Evolutionary conservation across 2,113 vertebrate genomes (phyloP).

Genomic region (Callionymus lyra): DNA sequence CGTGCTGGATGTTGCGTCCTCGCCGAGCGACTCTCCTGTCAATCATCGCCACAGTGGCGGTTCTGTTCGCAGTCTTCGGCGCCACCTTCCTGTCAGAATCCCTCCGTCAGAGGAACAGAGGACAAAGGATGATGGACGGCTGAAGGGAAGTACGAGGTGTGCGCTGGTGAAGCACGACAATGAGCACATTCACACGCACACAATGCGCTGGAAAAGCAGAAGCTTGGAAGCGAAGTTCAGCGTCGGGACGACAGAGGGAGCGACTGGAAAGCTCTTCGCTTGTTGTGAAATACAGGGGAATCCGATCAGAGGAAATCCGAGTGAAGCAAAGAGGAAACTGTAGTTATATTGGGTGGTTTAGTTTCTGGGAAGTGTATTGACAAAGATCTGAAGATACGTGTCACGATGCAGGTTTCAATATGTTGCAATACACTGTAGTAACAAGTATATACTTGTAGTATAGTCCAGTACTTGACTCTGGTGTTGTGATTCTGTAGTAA

Average conservation of each 20-base stretch:
- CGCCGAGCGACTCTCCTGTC: conserved; percentile 49
- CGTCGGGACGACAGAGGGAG: conserved; percentile 32
- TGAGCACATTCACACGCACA: conserved; percentile 54
- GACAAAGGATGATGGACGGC: conserved; percentile 64
- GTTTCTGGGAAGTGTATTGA: no score
- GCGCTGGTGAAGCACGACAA: conserved; percentile 45
- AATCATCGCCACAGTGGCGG: conserved; percentile 59
- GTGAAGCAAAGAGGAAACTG: neutral
- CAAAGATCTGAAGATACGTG: no score
- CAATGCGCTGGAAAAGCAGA: conserved; percentile 51
- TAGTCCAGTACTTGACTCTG: no score
- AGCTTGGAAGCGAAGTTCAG: conserved; percentile 20
- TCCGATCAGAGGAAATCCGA: no score
- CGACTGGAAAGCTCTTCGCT: conserved; percentile 38
- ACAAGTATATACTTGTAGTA: no score
- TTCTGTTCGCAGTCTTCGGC: conserved; percentile 49
- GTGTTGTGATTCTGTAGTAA: no score
- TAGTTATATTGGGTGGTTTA: neutral
- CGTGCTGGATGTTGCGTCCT: conserved; percentile 28
- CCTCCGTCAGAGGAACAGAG: conserved; percentile 62
- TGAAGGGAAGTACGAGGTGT: conserved; percentile 59
- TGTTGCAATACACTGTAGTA: no score
- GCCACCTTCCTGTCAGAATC: conserved; percentile 38
- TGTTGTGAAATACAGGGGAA: conserved; percentile 6
- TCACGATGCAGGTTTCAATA: no score